Evolutionary conservation across 2,888 invertebrate genomes (phyloP).

Genomic region (Tuta absoluta): DNA sequence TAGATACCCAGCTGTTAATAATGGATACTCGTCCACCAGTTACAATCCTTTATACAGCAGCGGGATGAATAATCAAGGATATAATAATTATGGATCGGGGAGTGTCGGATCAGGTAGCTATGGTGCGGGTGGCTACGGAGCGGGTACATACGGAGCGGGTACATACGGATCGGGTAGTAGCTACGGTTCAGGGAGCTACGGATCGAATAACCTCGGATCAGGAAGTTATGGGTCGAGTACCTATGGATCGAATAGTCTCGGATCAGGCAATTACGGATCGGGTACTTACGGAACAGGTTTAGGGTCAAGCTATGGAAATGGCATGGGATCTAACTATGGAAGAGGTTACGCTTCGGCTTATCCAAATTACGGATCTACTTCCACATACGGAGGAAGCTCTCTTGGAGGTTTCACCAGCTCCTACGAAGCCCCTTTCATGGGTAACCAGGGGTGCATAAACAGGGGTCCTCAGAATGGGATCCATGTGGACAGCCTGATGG

Average conservation of each 20-base stretch:
- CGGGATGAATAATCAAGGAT: constrained; percentile 34
- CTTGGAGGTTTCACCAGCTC: constrained; percentile 53
- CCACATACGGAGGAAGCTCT: constrained; percentile 24
- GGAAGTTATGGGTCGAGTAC: neutral
- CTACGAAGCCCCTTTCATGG: constrained; percentile 70
- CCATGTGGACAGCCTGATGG: constrained; percentile 82
- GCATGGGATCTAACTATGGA: constrained; percentile 27
- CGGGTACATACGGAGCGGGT: neutral
- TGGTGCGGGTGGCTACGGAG: constrained; percentile 27
- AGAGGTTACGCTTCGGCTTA: constrained; percentile 31
- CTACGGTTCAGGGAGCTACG: constrained; percentile 32
- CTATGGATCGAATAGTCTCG: neutral
- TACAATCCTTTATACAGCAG: constrained; percentile 43
- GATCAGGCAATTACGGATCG: neutral
- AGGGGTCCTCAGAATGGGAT: constrained; percentile 80
- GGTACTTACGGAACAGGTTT: constrained; percentile 26
- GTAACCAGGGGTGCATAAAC: constrained; percentile 71
- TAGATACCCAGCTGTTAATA: constrained; percentile 29
- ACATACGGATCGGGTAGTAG: no score
- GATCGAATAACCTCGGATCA: neutral
- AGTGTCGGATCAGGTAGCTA: neutral
- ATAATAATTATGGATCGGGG: constrained; percentile 25
- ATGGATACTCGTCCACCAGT: constrained; percentile 50
- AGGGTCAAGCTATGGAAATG: constrained; percentile 30
- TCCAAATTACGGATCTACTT: constrained; percentile 30